Percentiles rank a stretch among this genome's conserved stretches.
Conservation (phyloP, 2,113 vertebrate species). For the Hypocryptadius cinnamomeus region DNA sequence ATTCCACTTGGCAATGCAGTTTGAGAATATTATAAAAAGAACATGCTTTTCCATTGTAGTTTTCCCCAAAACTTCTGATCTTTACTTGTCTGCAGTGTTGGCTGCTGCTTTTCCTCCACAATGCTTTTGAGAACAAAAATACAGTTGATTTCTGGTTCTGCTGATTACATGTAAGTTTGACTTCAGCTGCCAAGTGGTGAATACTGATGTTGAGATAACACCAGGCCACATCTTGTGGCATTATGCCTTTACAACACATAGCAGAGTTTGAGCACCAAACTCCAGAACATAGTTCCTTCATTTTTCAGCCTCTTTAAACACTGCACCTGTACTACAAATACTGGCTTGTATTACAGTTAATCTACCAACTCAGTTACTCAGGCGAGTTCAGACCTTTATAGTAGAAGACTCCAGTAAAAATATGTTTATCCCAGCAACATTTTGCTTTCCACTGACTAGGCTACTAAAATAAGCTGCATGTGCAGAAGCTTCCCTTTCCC, state of each 20-base stretch:
- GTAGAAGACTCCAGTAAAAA: not conserved
- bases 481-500: not conserved
- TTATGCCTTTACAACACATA: not conserved
- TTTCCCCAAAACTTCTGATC: not conserved
- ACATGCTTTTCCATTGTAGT: not conserved
- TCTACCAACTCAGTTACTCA: not conserved
- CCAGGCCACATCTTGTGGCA: not conserved
- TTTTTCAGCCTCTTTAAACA: not conserved
- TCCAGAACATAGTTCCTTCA: not conserved
- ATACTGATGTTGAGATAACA: not conserved
- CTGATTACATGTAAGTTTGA: conserved; percentile 1
- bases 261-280: not conserved
- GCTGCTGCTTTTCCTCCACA: not conserved
- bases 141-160: conserved; percentile 27
- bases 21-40: not conserved
- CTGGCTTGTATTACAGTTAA: not conserved
- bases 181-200: not conserved
- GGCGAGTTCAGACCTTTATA: not conserved
- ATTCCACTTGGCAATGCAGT: not conserved
- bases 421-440: not conserved
- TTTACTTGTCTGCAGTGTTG: not conserved
- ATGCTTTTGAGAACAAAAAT: not conserved
- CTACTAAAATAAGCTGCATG: not conserved
- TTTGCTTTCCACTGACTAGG: not conserved
- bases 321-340: not conserved